Base-by-base conservation (phyloP, 2,888 invertebrate genomes). In the Apamea anceps region DNA sequence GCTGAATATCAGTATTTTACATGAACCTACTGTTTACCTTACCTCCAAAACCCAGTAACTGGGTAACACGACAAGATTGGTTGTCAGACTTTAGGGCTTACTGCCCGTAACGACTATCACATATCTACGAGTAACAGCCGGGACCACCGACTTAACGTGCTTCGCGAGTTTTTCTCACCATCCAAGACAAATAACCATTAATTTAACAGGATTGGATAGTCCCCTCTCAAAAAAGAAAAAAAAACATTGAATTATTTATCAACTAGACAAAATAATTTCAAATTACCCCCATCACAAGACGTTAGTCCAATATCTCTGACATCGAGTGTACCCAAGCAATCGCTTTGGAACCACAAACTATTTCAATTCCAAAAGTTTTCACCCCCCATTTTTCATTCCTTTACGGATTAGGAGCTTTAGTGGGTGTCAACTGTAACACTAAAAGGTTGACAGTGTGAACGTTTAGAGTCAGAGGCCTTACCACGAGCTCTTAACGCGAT, bases 361-460 rank as follows among this genome's bases (percentile, higher is more conserved):
- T 93, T 93, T 91, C 93, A 93, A 93, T 93, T 93, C 91, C 91
- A 90, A 87, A 93, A 93, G 91, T 89, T 93, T 93, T 87, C 90
- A 89, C 89, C 90, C 90, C 85, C 92, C 91, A 93, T 93, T 93
- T 93, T 93, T 93, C 93, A 93, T 93, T 92, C 92, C 91, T 90
- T 90, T 82, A 80, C 90, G 92, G 92, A 92, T 93, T 91, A 92
- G 85, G 86, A 85, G 88, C 86, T 87, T 84, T 85, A 81, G 80
- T 74, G 82, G 84, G 86, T 90, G 91, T 89, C 91, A 90, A 90
- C 88, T 82, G 90, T 87, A 88, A 83, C 71, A 83, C 85, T 85
- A 84, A 89, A 90, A 88, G 87, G 90, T 89, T 89, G 88, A 89
- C 89, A 84, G 85, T 79, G 73, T 76, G 75, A 80, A 77, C 76